Conservation (phyloP, 30 jellyfish, hydroid and myxozoan species). For the Catostylus mosaicus region DNA sequence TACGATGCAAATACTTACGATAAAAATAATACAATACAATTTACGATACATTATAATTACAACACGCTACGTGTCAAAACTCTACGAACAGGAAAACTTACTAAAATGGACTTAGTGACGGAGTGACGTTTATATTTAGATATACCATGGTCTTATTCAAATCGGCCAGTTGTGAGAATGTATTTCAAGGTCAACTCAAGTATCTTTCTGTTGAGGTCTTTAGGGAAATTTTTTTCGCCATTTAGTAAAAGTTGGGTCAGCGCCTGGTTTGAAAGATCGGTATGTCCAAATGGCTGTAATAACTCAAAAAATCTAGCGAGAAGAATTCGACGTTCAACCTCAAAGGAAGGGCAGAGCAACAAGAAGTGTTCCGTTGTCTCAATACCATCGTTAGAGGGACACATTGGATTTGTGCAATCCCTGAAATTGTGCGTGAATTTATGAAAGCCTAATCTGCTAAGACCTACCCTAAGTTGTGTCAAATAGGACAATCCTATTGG, state of each 20-base stretch:
- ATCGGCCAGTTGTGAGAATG: constrained; percentile 29
- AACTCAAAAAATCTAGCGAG: constrained; percentile 35
- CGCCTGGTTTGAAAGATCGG: constrained; percentile 25
- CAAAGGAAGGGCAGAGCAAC: constrained; percentile 53
- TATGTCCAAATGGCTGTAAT: constrained; percentile 38
- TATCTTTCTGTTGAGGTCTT: constrained; percentile 25
- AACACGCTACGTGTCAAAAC: too few species aligned
- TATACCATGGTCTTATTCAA: constrained; percentile 1
- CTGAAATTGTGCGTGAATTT: constrained; percentile 47
- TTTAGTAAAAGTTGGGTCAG: constrained; percentile 18
- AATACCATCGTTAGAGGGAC: constrained; percentile 45
- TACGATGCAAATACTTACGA: too few species aligned
- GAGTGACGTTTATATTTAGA: not conserved
- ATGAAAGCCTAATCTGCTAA: constrained; percentile 33
- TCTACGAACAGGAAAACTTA: not conserved
- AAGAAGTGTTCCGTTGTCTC: constrained; percentile 39
- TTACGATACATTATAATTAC: too few species aligned
- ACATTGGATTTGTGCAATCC: constrained; percentile 50
- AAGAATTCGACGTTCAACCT: constrained; percentile 25
- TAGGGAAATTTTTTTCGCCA: constrained; percentile 34
- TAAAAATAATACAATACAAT: too few species aligned
- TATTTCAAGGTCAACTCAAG: constrained; percentile 21
- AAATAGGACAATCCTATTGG: too few species aligned
- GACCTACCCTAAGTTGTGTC: constrained; percentile 34
- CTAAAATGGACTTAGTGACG: constrained; percentile 14